A percentile compares a stretch with the other conserved stretches of the same genome.
These are phyloP conservation scores for Nebria brevicollis DNA, from an alignment of 2,888 invertebrate species.

Conservation along the genomic window DNA sequence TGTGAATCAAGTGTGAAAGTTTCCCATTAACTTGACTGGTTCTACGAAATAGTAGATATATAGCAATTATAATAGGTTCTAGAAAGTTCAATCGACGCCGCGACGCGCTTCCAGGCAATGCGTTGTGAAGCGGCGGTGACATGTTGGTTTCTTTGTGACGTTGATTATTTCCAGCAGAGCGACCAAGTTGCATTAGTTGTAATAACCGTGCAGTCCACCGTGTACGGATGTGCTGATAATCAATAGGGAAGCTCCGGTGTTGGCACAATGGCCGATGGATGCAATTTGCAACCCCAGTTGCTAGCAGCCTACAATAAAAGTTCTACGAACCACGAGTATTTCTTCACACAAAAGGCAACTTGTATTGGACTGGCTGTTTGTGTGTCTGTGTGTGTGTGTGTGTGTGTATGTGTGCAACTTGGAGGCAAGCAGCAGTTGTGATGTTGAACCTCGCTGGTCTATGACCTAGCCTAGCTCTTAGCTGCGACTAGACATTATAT, in stretches of 20 bases:
- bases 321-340: background rate
- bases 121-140: background rate
- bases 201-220: background rate
- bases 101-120: too few species aligned
- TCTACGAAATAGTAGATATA: too few species aligned
- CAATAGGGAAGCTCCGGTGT: background rate
- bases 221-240: background rate
- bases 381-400: background rate
- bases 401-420: background rate
- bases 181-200: background rate
- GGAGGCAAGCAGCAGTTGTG: background rate
- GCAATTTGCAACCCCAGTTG: background rate
- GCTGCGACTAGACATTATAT: constrained; percentile 1
- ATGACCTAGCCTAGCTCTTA: background rate
- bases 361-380: background rate
- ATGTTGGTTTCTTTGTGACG: background rate
- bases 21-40: too few species aligned
- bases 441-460: background rate
- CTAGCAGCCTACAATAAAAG: background rate
- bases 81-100: too few species aligned
- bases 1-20: too few species aligned
- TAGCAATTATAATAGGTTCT: too few species aligned
- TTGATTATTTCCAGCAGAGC: background rate
- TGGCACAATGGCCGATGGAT: background rate
- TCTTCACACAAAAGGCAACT: background rate